A percentile compares a stretch with the other conserved stretches of the same genome.
Evolutionary conservation across 2,888 invertebrate species (phyloP).

Genomic region (Aspidiotus rigidus): DNA sequence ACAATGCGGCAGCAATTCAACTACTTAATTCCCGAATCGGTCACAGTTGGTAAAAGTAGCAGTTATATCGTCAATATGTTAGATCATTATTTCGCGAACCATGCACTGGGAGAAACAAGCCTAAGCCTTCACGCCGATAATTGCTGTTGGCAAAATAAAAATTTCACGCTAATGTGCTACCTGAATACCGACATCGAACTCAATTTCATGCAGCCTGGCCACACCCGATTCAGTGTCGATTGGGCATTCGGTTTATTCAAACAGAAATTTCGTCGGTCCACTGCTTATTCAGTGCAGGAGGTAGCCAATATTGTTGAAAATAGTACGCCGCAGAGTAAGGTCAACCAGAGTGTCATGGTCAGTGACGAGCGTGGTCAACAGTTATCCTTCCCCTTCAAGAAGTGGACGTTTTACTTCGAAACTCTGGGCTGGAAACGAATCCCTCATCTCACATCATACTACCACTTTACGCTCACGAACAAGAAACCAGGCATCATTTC

Average conservation of each 20-base stretch:
- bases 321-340: neutral
- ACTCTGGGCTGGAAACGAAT: neutral
- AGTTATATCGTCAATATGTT: neutral
- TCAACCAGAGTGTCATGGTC: neutral
- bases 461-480: neutral
- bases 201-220: neutral
- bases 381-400: neutral
- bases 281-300: neutral
- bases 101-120: neutral
- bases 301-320: neutral
- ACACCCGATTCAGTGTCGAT: neutral
- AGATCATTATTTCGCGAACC: neutral
- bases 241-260: neutral
- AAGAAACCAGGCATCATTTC: neutral
- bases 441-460: neutral
- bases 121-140: neutral
- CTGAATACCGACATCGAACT: neutral
- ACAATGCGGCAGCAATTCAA: neutral
- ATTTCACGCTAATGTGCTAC: neutral
- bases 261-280: neutral
- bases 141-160: constrained; percentile 4
- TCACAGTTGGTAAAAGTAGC: neutral
- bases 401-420: neutral
- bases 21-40: neutral
- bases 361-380: neutral